phyloP scores from a whole-genome alignment of 2,113 vertebrate genomes.

The Casuarius casuarius region DNA sequence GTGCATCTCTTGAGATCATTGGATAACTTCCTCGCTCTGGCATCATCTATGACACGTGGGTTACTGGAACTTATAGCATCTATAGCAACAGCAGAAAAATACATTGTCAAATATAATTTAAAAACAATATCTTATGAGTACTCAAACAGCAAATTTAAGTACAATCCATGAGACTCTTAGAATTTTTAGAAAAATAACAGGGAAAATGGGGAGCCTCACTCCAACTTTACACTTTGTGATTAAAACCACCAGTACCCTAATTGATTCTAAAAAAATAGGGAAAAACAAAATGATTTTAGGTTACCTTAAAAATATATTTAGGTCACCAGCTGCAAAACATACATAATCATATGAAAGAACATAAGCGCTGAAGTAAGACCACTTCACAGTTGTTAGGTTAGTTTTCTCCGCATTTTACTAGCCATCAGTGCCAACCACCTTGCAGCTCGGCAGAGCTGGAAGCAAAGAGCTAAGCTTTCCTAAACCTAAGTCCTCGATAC shows the following conservation, averaged over 20 bases:
- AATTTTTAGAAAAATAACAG: not conserved
- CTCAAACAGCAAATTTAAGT: not conserved
- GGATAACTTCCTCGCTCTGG: slow-evolving; percentile 89
- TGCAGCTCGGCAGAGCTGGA: accelerated
- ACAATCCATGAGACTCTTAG: not conserved
- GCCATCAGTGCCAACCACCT: not conserved
- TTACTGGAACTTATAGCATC: slow-evolving; percentile 95
- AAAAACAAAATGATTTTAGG: not conserved
- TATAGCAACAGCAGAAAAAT: not conserved
- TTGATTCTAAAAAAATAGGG: not conserved
- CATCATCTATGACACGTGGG: slow-evolving; percentile 93
- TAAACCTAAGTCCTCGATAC: not conserved
- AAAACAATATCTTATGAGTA: not conserved
- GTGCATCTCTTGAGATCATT: slow-evolving; percentile 97
- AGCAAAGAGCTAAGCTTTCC: not conserved
- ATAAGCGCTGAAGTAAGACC: not conserved
- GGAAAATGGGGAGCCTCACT: not conserved
- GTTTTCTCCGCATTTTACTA: not conserved
- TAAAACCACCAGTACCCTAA: not conserved
- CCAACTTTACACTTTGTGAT: not conserved
- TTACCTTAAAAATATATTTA: not conserved
- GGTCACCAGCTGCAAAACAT: not conserved
- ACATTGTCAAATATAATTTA: accelerated
- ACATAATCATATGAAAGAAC: not conserved
- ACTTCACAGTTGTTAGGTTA: not conserved